phyloP scores from a whole-genome alignment of 2,888 invertebrate species.

The Agrochola macilenta region DNA sequence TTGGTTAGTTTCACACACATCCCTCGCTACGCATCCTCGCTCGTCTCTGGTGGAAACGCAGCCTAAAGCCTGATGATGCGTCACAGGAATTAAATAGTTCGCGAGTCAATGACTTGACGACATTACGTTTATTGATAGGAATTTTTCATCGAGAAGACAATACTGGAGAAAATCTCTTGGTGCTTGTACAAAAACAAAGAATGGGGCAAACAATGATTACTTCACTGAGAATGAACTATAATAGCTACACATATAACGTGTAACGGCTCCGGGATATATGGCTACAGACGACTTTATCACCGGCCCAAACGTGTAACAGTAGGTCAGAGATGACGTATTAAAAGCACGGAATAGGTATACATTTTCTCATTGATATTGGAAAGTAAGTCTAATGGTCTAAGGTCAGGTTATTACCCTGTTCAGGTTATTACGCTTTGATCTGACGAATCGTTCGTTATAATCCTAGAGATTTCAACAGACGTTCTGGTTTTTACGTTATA shows the following conservation, averaged over 20 bases:
- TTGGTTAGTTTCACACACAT: too few relatives aligned
- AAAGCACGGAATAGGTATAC: background rate
- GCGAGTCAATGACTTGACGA: slow-evolving; percentile 28
- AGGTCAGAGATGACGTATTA: background rate
- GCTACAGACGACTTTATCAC: background rate
- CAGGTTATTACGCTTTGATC: background rate
- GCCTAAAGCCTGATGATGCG: too few relatives aligned
- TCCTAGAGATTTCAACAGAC: background rate
- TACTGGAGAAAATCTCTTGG: background rate
- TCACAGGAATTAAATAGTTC: slow-evolving; percentile 16
- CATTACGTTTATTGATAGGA: slow-evolving; percentile 27
- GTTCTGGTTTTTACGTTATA: background rate
- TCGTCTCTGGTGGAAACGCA: too few relatives aligned
- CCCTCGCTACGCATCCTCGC: too few relatives aligned
- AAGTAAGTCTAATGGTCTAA: background rate
- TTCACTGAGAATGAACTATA: background rate
- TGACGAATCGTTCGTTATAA: background rate
- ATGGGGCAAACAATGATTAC: background rate
- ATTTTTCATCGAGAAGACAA: background rate
- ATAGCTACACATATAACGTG: background rate
- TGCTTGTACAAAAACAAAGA: background rate
- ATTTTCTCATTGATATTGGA: background rate
- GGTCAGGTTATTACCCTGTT: background rate
- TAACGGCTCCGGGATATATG: background rate
- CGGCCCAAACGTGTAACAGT: background rate